Evolutionary conservation across 1,140 invertebrate genomes (phyloP), one percentile per base, ranked within the genome.

Genomic region (Paraescarpia echinospica): DNA sequence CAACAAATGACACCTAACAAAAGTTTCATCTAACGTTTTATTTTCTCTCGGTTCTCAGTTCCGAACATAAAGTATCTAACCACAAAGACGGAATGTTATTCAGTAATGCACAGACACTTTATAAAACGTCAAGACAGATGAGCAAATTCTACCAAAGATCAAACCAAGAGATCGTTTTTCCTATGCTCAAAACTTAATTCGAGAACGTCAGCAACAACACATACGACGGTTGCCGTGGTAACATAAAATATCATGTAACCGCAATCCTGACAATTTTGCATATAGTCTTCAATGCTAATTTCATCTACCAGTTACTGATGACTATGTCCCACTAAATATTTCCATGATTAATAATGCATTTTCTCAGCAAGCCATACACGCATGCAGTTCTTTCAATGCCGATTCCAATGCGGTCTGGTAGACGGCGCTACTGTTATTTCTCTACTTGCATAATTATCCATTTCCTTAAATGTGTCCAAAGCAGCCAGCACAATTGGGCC

Each of bases 1-100:
- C 14, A 77, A 77, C 9, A 77, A 6, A 31, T 2, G 22, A 77
- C 4, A 77, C 14, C 59, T 77, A 31, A 77, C 22, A 27, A 77
- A 77, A 14, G 59, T 77, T 77, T 77, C 59, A 77, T 14, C 59
- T 77, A 77, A 77, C 22, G 12, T 77, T 77, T 77, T 27, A 77
- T 77, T 77, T n/a, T 77, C 59, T 77, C 59, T 77, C 59, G 27
- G 59, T 18, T 77, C 12, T 77, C 59, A 77, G 59, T 18, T 77
- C 59, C 59, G 59, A 77, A 77, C 59, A 77, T 77, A 77, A 77
- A 77, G 59, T 77, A 77, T 77, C 59, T 77, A 77, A 77, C 59
- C 59, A 77, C 59, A 77, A 77, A 6, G 27, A 77, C 59, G 59
- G 59, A 77, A 77, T 77, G 59, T 77, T 77, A 77, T 77, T 77